These are phyloP conservation scores for Sabatieria punctata DNA, from an alignment of 2,888 invertebrate species.

Conservation along the genomic window DNA sequence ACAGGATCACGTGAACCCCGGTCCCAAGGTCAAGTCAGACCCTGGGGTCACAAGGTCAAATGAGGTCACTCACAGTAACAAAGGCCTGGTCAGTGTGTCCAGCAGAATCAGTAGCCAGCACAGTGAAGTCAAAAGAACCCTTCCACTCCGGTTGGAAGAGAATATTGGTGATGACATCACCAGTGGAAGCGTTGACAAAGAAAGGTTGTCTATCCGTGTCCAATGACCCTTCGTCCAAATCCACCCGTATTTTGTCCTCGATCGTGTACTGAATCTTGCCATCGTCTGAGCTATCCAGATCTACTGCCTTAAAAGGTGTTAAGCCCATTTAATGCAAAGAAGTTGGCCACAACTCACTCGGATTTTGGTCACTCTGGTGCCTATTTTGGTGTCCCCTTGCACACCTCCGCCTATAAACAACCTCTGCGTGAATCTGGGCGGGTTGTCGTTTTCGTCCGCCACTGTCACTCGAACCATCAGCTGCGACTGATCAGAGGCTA, in stretches of 20 bases:
- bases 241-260: constrained; percentile 54
- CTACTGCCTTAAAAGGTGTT: constrained; percentile 8
- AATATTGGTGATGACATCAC: constrained; percentile 69
- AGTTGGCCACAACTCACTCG: too few species aligned
- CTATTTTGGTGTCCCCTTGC: constrained; percentile 30
- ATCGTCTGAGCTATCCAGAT: constrained; percentile 2
- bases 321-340: too few species aligned
- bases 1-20: too few species aligned
- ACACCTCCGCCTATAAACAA: constrained; percentile 31
- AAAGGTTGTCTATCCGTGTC: constrained; percentile 47
- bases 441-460: constrained; percentile 31
- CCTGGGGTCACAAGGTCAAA: too few species aligned
- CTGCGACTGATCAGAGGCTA: not conserved
- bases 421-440: constrained; percentile 25
- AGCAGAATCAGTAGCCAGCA: constrained; percentile 64
- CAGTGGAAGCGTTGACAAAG: constrained; percentile 59
- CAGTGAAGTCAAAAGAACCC: constrained; percentile 82
- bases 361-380: constrained; percentile 20
- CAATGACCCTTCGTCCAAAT: constrained; percentile 53
- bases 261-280: constrained; percentile 1
- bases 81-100: constrained; percentile 62
- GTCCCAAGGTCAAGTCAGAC: too few species aligned
- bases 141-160: constrained; percentile 92
- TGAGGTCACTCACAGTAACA: constrained; percentile 52
- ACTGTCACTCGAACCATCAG: constrained; percentile 20